Conservation (phyloP, 2,888 invertebrate genomes). For the Lycophotia porphyrea region DNA sequence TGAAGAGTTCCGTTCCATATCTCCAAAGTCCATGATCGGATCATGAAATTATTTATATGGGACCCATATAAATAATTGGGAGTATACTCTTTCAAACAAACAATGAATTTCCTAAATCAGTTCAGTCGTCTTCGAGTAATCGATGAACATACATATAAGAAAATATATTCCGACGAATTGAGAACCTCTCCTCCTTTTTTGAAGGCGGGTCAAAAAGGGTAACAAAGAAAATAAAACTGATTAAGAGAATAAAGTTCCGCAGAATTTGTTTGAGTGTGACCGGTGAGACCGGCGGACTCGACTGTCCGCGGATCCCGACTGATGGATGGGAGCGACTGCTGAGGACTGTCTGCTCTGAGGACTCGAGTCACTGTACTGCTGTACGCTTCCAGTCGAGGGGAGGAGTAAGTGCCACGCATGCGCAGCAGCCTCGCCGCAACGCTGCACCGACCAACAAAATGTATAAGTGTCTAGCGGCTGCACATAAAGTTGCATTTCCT, state of each 20-base stretch:
- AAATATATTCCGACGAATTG: no score
- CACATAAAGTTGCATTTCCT: constrained; percentile 30
- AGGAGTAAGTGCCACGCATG: constrained; percentile 26
- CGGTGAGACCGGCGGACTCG: not conserved
- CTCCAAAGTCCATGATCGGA: no score
- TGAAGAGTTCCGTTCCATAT: no score
- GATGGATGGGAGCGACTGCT: not conserved
- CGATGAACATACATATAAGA: no score
- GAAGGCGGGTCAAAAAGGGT: no score
- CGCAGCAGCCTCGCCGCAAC: constrained; percentile 23
- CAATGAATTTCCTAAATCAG: no score
- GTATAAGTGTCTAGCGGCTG: constrained; percentile 7
- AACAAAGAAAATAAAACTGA: not conserved
- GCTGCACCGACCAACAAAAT: constrained; percentile 28
- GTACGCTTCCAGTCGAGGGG: not conserved
- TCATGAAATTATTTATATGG: no score
- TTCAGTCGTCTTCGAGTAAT: no score
- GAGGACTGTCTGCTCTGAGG: constrained; percentile 6
- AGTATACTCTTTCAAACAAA: no score
- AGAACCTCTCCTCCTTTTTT: no score
- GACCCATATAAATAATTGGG: no score
- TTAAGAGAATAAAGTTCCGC: not conserved
- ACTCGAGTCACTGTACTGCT: constrained; percentile 14
- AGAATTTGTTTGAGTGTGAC: not conserved
- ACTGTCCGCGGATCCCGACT: not conserved